Base-by-base conservation (phyloP, 2,888 invertebrate species). In the Meiosimyza platycephala region DNA sequence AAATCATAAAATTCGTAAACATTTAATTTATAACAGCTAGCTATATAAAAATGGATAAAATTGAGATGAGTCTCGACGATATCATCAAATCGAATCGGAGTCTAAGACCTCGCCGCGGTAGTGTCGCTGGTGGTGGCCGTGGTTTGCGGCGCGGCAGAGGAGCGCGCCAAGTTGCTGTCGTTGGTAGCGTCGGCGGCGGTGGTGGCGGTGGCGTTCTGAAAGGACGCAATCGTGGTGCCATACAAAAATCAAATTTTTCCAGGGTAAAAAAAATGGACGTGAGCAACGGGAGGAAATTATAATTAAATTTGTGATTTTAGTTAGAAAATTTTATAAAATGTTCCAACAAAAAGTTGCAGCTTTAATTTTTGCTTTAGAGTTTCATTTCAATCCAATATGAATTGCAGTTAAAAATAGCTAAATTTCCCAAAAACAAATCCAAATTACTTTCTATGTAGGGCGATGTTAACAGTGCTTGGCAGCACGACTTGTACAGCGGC, bases 61-160 rank as follows among this genome's bases (percentile, higher is more conserved):
- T 98, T 87, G 98, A 98, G 88, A 94, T 98, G 95, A 97, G 97
- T 84, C 90, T 98, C 79, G 98, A 98, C 86, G 98, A 98, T 81
- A 97, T 98, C 75, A 98, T 98, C 82, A 97, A 95, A 89, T 93
- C 92, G 84, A 93, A 90, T 81, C 94, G 93, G 63, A 71, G 79
- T 47, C 77, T 79, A 52, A 83, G 79, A 77, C 90, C 91, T 78
- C 89, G 90, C 64, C 89, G 90, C 71, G 89, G 90, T 54, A 87
- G 89, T 28, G 85, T 88, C 66, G 79, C 89, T 22, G 86, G 89
- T 16, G 89, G 89, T 51, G 85, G 81, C 52, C 89, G 89, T 52
- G 85, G 81, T 52, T 75, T 75, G 40, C 79, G 82, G 16, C 90
- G 91, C 64, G 89, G 90, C 72, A 89, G 90, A 74, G 89, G 89